Conservation (phyloP, 2,888 invertebrate species). For the Ctena decussata region DNA sequence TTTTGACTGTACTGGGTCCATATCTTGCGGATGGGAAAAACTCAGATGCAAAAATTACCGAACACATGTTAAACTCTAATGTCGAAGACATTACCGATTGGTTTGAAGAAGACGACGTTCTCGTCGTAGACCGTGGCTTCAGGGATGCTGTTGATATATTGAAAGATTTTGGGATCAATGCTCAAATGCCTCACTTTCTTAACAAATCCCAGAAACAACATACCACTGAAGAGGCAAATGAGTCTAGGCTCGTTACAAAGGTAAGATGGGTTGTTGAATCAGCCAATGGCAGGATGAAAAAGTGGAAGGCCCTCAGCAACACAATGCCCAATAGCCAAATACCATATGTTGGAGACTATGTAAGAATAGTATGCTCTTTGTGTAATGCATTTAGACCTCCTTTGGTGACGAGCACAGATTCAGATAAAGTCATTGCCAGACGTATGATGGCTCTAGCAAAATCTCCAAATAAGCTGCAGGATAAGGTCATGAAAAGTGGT, state of each 20-base stretch:
- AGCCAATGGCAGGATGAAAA: conserved; percentile 30
- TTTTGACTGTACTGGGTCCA: conserved; percentile 49
- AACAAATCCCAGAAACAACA: conserved; percentile 50
- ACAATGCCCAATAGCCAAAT: neutral
- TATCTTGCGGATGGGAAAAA: conserved; percentile 53
- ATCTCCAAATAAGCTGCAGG: conserved; percentile 1
- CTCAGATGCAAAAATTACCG: conserved; percentile 56
- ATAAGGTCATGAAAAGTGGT: neutral
- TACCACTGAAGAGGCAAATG: conserved; percentile 47
- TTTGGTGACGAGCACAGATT: neutral
- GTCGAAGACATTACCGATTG: conserved; percentile 32
- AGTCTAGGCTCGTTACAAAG: conserved; percentile 48
- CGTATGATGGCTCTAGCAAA: neutral
- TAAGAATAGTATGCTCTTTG: neutral
- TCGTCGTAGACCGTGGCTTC: conserved; percentile 61
- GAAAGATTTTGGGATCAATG: conserved; percentile 48
- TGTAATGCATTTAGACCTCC: neutral
- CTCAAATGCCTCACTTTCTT: conserved; percentile 47
- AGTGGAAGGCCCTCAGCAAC: conserved; percentile 18
- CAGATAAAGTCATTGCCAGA: neutral
- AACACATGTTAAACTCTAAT: conserved; percentile 53
- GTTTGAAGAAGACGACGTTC: conserved; percentile 44
- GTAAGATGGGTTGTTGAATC: conserved; percentile 21
- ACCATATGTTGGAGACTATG: conserved; percentile 2
- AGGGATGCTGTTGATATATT: conserved; percentile 42